These are phyloP conservation scores for Nomada goodeniana DNA, from an alignment of 2,888 invertebrate species.

Conservation along the genomic window DNA sequence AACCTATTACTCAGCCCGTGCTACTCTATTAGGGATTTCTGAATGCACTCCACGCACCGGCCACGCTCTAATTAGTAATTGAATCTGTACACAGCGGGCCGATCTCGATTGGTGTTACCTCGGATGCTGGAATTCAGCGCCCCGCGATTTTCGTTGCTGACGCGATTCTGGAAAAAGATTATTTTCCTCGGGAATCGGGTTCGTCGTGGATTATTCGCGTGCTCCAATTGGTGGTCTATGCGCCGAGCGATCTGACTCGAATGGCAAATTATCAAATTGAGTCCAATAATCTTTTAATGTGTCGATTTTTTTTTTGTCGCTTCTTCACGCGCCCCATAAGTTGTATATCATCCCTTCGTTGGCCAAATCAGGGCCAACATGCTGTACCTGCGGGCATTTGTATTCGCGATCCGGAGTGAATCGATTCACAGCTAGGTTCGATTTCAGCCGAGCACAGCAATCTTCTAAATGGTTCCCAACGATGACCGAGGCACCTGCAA, in stretches of 20 bases:
- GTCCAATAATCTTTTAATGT: neutral
- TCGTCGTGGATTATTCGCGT: neutral
- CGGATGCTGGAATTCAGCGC: neutral
- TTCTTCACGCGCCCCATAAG: neutral
- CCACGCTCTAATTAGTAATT: constrained; percentile 29
- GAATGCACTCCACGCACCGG: neutral
- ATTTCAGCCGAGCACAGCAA: constrained; percentile 14
- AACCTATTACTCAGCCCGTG: constrained; percentile 15
- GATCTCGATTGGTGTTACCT: neutral
- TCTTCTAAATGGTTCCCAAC: constrained; percentile 18
- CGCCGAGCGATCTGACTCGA: neutral
- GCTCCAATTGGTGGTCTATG: constrained; percentile 20
- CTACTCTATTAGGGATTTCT: constrained; percentile 34
- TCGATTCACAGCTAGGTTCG: constrained; percentile 34
- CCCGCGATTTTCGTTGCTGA: neutral
- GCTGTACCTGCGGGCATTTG: neutral
- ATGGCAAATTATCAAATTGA: neutral
- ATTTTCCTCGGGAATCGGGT: neutral
- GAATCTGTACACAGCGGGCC: neutral
- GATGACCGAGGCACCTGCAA: neutral
- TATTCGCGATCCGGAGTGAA: constrained; percentile 9
- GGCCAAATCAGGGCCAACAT: constrained; percentile 19
- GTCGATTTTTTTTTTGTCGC: neutral
- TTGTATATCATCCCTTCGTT: constrained; percentile 8
- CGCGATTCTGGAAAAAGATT: neutral